A percentile compares a stretch with the other conserved stretches of the same genome.
phyloP scores from a whole-genome alignment of 2,113 vertebrate genomes.

The Lagopus muta region DNA sequence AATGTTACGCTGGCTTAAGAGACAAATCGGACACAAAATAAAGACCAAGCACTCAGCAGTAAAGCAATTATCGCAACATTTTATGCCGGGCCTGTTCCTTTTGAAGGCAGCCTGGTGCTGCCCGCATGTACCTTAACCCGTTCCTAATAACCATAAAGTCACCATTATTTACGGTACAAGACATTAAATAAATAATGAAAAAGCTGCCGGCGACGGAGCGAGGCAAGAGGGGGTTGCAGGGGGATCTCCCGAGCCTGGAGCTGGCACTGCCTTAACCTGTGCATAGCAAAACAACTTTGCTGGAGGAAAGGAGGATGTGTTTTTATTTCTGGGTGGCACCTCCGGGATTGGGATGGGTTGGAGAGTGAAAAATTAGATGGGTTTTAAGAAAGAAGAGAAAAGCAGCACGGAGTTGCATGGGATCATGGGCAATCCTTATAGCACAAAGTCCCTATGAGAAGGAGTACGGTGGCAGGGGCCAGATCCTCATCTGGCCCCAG shows the following conservation, averaged over 20 bases:
- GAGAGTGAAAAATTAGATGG: slow-evolving; percentile 27
- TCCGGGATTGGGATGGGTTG: not conserved
- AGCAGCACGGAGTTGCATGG: not conserved
- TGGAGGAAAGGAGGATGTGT: not conserved
- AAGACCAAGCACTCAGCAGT: slow-evolving; percentile 96
- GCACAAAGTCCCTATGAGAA: not conserved
- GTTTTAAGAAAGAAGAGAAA: slow-evolving; percentile 31
- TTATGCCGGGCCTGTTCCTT: slow-evolving; percentile 94
- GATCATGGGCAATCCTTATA: not conserved
- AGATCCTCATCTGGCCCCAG: not conserved
- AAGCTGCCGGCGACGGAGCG: slow-evolving; percentile 76
- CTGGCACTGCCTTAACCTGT: slow-evolving; percentile 71
- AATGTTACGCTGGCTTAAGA: slow-evolving; percentile 99
- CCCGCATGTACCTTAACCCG: slow-evolving; percentile 91
- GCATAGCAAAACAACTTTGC: slow-evolving; percentile 28
- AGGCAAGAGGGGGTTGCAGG: slow-evolving; percentile 74
- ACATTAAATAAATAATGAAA: slow-evolving; percentile 96
- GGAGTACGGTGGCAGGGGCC: not conserved
- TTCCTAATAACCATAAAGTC: slow-evolving; percentile 99
- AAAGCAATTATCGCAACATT: slow-evolving; percentile 99
- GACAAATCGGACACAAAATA: slow-evolving; percentile 99
- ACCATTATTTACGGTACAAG: slow-evolving; percentile 99
- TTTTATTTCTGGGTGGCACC: slow-evolving; percentile 47
- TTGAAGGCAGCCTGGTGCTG: slow-evolving; percentile 91
- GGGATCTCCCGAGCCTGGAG: slow-evolving; percentile 68